phyloP scores from a whole-genome alignment of 1,140 invertebrate genomes.

The Trichonephila clavipes region DNA sequence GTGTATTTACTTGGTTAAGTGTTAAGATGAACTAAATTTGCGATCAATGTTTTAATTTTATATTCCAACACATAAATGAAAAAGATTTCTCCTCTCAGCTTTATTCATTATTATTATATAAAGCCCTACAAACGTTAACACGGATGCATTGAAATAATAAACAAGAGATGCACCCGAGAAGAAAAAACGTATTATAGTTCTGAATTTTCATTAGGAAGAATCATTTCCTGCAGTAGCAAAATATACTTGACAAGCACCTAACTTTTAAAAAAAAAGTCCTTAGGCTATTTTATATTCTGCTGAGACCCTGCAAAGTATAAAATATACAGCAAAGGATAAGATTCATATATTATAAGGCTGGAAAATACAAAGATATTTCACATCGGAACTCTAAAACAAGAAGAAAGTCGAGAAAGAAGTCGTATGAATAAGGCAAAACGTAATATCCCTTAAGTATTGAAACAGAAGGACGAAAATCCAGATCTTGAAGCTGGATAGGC shows the following conservation, averaged over 20 bases:
- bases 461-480: slow-evolving; percentile 9
- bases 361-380: slow-evolving; percentile 18
- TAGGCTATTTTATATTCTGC: neutral
- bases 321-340: slow-evolving; percentile 9
- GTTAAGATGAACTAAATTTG: no score
- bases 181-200: no score
- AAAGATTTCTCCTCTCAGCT: no score
- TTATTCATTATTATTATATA: no score
- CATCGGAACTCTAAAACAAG: neutral
- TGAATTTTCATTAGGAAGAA: no score
- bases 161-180: no score
- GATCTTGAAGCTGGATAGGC: slow-evolving; percentile 4
- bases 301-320: neutral
- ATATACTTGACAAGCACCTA: neutral
- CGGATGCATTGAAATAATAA: no score
- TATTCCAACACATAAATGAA: no score
- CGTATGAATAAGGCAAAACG: slow-evolving; percentile 30
- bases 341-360: slow-evolving; percentile 26
- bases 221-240: neutral
- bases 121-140: no score
- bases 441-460: slow-evolving; percentile 32
- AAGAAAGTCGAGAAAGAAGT: neutral
- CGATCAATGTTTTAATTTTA: no score
- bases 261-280: neutral
- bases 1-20: no score